These are phyloP conservation scores for Otocyon megalotis DNA, from an alignment of 2,113 vertebrate genomes.

Conservation along the genomic window DNA sequence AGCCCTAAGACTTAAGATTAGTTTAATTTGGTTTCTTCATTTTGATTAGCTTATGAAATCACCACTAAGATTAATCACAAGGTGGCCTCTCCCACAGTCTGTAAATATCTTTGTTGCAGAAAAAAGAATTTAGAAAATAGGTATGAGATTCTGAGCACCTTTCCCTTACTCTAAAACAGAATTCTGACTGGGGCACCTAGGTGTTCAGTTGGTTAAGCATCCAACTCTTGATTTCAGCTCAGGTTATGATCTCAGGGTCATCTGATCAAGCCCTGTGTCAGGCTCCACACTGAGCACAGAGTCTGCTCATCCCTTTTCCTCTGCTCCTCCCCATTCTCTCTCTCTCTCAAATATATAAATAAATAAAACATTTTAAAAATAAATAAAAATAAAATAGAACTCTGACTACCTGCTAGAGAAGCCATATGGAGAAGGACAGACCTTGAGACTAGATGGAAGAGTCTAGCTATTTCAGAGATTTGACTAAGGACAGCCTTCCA, in stretches of 20 bases:
- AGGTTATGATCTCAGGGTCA: too few species aligned
- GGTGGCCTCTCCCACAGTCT: neutral
- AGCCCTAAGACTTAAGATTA: neutral
- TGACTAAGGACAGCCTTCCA: neutral
- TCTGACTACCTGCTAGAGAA: neutral
- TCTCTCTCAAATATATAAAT: too few species aligned
- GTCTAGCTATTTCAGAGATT: neutral
- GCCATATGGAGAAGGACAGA: neutral
- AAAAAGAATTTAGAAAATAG: neutral
- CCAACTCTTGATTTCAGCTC: too few species aligned
- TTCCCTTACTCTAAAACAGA: conserved; percentile 17
- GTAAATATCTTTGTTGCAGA: neutral
- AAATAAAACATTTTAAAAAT: too few species aligned
- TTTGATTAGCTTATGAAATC: neutral
- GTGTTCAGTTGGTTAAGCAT: too few species aligned
- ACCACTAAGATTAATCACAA: conserved; percentile 15
- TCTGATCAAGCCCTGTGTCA: too few species aligned
- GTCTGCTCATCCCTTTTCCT: too few species aligned
- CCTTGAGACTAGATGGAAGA: neutral
- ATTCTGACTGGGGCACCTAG: neutral
- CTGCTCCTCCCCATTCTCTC: too few species aligned
- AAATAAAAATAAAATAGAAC: too few species aligned
- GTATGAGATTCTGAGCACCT: neutral
- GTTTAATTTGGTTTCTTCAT: neutral
- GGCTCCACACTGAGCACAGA: too few species aligned